A percentile compares a stretch with the other conserved stretches of the same genome.
Conservation (phyloP, 2,888 invertebrate genomes). For the Amphimallon solstitiale region DNA sequence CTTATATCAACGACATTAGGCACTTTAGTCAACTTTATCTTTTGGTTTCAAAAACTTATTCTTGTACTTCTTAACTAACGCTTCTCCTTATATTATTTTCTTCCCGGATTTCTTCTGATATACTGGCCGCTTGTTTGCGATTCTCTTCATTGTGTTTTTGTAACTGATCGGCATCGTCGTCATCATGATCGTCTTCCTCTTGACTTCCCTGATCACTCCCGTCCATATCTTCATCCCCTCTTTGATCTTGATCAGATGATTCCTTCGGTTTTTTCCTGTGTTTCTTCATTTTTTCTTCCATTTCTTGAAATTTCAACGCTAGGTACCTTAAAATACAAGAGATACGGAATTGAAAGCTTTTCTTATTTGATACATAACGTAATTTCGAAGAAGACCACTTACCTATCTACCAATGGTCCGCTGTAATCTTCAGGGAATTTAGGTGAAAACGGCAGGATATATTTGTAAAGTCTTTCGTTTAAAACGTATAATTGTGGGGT, state of each 20-base stretch:
- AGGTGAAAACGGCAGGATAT: conserved; percentile 84
- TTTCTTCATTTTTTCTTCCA: conserved; percentile 82
- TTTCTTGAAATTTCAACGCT: conserved; percentile 85
- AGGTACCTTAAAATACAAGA: conserved; percentile 78
- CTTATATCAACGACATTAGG: too few relatives aligned
- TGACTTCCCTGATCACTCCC: conserved; percentile 45
- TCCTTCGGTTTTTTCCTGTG: conserved; percentile 70
- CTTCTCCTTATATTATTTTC: conserved; percentile 19
- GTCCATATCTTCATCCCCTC: conserved; percentile 41
- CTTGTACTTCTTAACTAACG: background rate
- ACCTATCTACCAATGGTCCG: conserved; percentile 88
- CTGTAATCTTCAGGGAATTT: conserved; percentile 92
- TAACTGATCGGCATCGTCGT: conserved; percentile 48
- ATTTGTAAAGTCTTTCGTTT: conserved; percentile 89
- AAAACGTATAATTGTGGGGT: conserved; percentile 87
- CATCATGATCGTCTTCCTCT: too few relatives aligned
- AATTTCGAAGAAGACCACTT: conserved; percentile 49
- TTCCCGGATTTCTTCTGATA: conserved; percentile 10
- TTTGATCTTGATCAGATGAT: background rate
- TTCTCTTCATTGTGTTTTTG: conserved; percentile 41
- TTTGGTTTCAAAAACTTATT: too few relatives aligned
- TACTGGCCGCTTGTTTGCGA: conserved; percentile 5
- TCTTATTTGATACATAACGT: background rate
- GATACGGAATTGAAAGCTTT: too few relatives aligned
- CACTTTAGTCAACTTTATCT: too few relatives aligned